Base-by-base conservation (phyloP, 2,797 vertebrate species). In the Neoniphon sammara region DNA sequence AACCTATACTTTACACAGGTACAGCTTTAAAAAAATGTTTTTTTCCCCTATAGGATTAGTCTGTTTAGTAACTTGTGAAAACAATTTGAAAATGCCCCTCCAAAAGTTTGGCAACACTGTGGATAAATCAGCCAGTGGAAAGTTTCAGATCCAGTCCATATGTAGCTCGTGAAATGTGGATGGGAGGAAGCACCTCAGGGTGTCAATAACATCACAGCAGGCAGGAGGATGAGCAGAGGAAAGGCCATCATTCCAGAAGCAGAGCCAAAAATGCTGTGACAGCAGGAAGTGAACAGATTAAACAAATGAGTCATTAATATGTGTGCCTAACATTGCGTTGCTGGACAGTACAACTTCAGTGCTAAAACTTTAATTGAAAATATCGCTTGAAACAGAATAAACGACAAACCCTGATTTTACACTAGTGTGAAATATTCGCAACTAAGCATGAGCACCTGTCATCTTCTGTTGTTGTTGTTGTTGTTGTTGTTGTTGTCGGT, bases 221-320 rank as follows among this genome's bases (percentile, higher is more conserved):
- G 10, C 47, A 88, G 68, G n/a, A 90, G 7, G 60, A 50, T 34
- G 47, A 87, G 34, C 65, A 85, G 0, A 7, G 83, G 67, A 27
- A 82, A 89, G 3, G 78, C 63, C 36, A 39, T 36, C 80, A 71
- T 46, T 11, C 18, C 57, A 52, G 86, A 80, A 76, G 74, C 75
- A 34, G 70, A 67, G 44, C 76, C 61, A 49, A 84, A 80, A 66
- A 86, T 31, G 21, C 86, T 85, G 50, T n/a, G 78, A 27, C 21
- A 59, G 7, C 56, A 68, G 39, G 17, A 62, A 46, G 65, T 0
- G 0, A 21, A 30, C 5, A 2, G 0, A 52, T 62, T 52, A 15
- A 20, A 50, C 56, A 0, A 30, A 60, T 36, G 31, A 3, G 50
- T 46, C 20, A 5, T 11, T 42, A 39, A 9, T 34, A 34, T 34